Base-by-base conservation (phyloP, 64 coral and sea anemone genomes). In the Pachyseris speciosa region DNA sequence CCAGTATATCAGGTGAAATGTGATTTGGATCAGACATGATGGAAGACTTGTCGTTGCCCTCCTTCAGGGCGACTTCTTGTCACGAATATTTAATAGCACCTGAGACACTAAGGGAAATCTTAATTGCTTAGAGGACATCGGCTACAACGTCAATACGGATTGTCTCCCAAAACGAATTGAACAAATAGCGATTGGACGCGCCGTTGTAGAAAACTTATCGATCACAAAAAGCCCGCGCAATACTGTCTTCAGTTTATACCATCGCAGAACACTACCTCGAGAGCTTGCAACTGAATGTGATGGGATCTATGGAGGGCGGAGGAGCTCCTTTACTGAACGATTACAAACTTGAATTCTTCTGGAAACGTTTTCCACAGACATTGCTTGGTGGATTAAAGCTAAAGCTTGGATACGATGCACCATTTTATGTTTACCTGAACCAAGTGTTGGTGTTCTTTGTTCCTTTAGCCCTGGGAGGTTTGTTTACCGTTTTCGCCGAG, bases 311-410 rank as follows among this genome's bases (percentile, higher is more conserved):
- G 69, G 94, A 93, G 24, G 69, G 89, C 2, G 90, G 74, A 12
- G 90, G 94, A 41, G 97, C 97, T 22, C 97, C 97, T 57, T 89
- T 99, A 58, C 69, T 99, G 34, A 99, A 99, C 86, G 97, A 99
- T 74, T 99, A 99, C 67, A 99, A 99, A 91, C 97, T 95, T 7
- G 90, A 95, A 33, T 99, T 99, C 86, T 95, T 99, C 91, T 69
- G 51, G 57, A 99, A 99, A 47, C 75, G 97, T 26, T 99, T 95
- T 61, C 97, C 94, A 13, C 97, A 95, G 30, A 95, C 97, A 13
- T 67, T 99, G 11, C 52, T 95, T 5, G 97, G 97, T 40, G 97
- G 97, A 22, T 27, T 92, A 9, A 95, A 95, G 70, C 87, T 95
- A 22, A 87, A 84, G 47, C 89, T 95, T 25, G 94, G 94, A 24